Conservation (phyloP, 2,888 invertebrate genomes). For the Anoplius nigerrimus region DNA sequence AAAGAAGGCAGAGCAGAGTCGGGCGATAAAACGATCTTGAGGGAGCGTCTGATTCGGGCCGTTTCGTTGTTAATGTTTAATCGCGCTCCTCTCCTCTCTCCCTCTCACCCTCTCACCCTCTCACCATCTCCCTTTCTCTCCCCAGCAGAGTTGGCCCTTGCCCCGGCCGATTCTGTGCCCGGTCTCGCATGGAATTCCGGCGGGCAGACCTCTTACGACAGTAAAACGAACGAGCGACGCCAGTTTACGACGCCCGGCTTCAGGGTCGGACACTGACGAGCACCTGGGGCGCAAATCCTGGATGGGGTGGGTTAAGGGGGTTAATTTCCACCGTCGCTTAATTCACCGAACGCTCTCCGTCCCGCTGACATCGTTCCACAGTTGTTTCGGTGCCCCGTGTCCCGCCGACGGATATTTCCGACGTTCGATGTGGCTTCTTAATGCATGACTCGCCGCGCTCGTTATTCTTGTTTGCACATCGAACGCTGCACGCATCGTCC, state of each 20-base stretch:
- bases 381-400: conserved; percentile 33
- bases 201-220: conserved; percentile 43
- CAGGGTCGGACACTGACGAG: conserved; percentile 60
- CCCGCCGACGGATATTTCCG: background rate
- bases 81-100: conserved; percentile 43
- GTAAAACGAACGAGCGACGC: conserved; percentile 54
- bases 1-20: conserved; percentile 19
- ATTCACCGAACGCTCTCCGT: conserved; percentile 51
- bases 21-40: conserved; percentile 25
- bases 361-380: conserved; percentile 55
- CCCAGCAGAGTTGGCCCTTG: background rate
- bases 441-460: too few relatives aligned
- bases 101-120: conserved; percentile 8
- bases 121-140: background rate
- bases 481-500: too few relatives aligned
- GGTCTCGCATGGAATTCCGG: conserved; percentile 43
- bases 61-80: conserved; percentile 49
- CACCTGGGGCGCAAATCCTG: conserved; percentile 58
- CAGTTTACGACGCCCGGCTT: conserved; percentile 55
- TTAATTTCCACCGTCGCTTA: conserved; percentile 58
- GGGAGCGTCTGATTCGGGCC: conserved; percentile 24
- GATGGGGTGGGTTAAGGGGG: conserved; percentile 55
- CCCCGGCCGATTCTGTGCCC: background rate
- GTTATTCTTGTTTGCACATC: too few relatives aligned
- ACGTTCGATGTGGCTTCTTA: too few relatives aligned